Percentiles rank a stretch among this genome's conserved stretches.
These are phyloP conservation scores for Sitta carolinensis DNA, from an alignment of 2,797 vertebrate species.

Conservation along the genomic window DNA sequence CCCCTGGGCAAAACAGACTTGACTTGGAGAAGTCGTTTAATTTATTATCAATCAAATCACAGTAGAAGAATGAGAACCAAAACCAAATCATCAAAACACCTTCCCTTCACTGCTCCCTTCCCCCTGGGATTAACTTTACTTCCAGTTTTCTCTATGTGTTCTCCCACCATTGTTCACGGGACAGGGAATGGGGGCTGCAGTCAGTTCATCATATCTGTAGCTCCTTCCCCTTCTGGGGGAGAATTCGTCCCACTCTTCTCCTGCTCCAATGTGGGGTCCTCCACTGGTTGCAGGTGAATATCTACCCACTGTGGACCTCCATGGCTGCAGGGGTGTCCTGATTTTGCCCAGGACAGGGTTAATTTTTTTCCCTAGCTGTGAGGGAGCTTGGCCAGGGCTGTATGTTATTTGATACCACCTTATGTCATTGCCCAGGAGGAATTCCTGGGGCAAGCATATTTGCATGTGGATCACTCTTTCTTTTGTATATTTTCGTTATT, in stretches of 20 bases:
- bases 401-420: not conserved
- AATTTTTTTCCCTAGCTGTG: not conserved
- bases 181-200: not conserved
- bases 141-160: not conserved
- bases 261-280: not conserved
- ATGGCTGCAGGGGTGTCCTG: not conserved
- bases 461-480: not conserved
- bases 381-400: accelerated
- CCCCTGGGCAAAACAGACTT: not conserved
- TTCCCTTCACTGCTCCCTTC: not conserved
- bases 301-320: not conserved
- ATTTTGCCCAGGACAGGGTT: not conserved
- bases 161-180: not conserved
- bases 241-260: not conserved
- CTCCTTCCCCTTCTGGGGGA: not conserved
- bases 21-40: not conserved
- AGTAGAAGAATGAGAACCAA: not conserved
- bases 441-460: not conserved
- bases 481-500: not conserved
- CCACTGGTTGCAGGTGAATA: not conserved
- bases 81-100: accelerated
- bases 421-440: not conserved
- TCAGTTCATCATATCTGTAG: not conserved
- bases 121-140: not conserved
- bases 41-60: not conserved